phyloP scores from a whole-genome alignment of 2,888 invertebrate genomes.

The Arrhopalites spinosus region DNA sequence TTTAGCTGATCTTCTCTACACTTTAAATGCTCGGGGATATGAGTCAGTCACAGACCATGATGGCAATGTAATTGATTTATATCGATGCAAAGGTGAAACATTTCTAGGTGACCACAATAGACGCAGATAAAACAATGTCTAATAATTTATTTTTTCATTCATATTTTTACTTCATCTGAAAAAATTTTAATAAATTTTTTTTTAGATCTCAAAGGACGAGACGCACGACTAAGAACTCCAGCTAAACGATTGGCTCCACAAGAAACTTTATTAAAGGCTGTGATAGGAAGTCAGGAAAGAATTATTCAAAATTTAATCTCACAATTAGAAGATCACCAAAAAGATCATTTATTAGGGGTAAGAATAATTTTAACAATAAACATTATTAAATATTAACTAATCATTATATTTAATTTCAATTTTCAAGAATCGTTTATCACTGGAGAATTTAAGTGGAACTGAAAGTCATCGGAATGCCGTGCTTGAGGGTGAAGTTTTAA shows the following conservation, averaged over 20 bases:
- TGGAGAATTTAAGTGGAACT: neutral
- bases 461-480: slow-evolving; percentile 26
- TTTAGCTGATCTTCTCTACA: slow-evolving; percentile 49
- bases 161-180: too few relatives aligned
- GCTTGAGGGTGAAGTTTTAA: slow-evolving; percentile 45
- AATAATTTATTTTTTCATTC: too few relatives aligned
- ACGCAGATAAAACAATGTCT: too few relatives aligned
- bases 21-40: slow-evolving; percentile 50
- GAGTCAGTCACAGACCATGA: slow-evolving; percentile 49
- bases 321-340: slow-evolving; percentile 29
- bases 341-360: neutral
- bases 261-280: slow-evolving; percentile 48
- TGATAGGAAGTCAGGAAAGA: slow-evolving; percentile 47
- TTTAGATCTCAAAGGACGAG: slow-evolving; percentile 50
- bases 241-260: slow-evolving; percentile 39
- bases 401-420: too few relatives aligned
- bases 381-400: too few relatives aligned
- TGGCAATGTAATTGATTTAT: slow-evolving; percentile 48
- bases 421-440: neutral
- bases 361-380: too few relatives aligned
- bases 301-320: slow-evolving; percentile 35
- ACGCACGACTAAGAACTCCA: slow-evolving; percentile 30
- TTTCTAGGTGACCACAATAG: too few relatives aligned
- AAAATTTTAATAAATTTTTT: too few relatives aligned
- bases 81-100: slow-evolving; percentile 49